phyloP scores from a whole-genome alignment of 2,797 vertebrate genomes.

The Mus spretus region DNA sequence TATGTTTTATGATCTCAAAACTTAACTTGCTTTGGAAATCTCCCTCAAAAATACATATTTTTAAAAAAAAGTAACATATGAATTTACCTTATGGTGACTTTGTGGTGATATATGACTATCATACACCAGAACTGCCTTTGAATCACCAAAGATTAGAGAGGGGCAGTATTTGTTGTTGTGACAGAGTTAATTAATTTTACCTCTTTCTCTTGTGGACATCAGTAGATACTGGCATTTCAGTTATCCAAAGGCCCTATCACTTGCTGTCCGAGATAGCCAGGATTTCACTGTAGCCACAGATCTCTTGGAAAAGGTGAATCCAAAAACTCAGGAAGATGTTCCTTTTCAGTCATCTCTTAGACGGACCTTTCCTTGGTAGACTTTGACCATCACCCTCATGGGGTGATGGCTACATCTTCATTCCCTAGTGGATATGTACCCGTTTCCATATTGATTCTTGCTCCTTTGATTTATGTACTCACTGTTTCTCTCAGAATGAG shows the following conservation, averaged over 20 bases:
- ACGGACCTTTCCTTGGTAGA: not conserved
- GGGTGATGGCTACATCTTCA: not conserved
- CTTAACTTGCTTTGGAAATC: not conserved
- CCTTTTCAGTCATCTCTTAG: conserved; percentile 7
- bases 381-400: not conserved
- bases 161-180: not conserved
- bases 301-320: not conserved
- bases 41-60: not conserved
- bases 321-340: not conserved
- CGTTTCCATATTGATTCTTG: not conserved
- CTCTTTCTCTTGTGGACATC: not conserved
- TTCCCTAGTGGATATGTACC: not conserved
- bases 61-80: not conserved
- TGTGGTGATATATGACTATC: not conserved
- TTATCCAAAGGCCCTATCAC: not conserved
- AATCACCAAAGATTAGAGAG: not conserved
- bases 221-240: not conserved
- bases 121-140: not conserved
- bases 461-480: not conserved
- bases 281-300: not conserved
- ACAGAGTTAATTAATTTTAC: conserved; percentile 1
- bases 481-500: not conserved
- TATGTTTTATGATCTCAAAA: conserved; percentile 52
- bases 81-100: not conserved
- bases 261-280: not conserved